These are phyloP conservation scores for Julus scandinavius DNA, from an alignment of 2,888 invertebrate species.

Conservation along the genomic window DNA sequence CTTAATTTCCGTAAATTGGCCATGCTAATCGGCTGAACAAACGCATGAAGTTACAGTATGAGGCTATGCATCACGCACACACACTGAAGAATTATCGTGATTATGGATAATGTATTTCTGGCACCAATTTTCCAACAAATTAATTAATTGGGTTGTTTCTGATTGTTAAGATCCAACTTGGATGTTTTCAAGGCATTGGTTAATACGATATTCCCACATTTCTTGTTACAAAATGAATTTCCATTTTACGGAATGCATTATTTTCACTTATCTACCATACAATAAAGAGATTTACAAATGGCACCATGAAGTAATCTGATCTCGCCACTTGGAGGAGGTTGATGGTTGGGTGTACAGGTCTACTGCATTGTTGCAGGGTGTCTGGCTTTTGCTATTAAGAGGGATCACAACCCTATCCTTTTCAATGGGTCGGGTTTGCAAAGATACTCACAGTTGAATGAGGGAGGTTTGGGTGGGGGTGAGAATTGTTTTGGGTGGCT, in stretches of 20 bases:
- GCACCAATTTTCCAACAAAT: neutral
- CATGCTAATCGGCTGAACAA: neutral
- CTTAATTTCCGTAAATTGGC: slow-evolving; percentile 6
- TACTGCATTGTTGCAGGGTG: too few species aligned
- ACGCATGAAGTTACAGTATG: neutral
- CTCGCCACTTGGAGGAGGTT: too few species aligned
- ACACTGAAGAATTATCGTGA: neutral
- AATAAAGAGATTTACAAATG: too few species aligned
- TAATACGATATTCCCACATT: neutral
- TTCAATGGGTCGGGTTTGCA: too few species aligned
- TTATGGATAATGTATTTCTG: neutral
- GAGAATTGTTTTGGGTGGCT: too few species aligned
- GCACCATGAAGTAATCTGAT: too few species aligned
- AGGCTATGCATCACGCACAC: neutral
- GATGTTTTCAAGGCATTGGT: neutral
- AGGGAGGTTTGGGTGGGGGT: too few species aligned
- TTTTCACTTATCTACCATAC: neutral
- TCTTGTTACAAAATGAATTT: neutral
- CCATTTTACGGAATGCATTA: neutral
- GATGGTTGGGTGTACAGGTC: too few species aligned
- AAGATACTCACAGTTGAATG: too few species aligned
- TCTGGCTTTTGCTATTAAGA: too few species aligned
- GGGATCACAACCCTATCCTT: too few species aligned
- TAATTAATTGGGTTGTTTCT: neutral
- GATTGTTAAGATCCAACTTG: neutral